Percentiles rank a stretch among this genome's conserved stretches.
phyloP scores from a whole-genome alignment of 1,140 invertebrate species.

The Bombus balteatus region DNA sequence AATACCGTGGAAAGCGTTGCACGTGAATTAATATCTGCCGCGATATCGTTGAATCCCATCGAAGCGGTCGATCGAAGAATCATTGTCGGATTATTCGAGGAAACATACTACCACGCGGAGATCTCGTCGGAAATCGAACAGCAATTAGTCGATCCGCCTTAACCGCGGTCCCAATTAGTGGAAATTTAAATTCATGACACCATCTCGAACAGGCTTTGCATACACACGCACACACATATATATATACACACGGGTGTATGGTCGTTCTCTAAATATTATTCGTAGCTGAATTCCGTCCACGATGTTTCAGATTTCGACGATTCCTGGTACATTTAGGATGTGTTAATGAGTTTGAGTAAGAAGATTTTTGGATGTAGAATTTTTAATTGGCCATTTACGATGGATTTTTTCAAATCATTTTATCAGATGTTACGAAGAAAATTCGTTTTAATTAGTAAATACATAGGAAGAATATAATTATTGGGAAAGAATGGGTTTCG shows the following conservation, averaged over 20 bases:
- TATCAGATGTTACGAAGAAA: not conserved
- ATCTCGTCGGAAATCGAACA: constrained; percentile 32
- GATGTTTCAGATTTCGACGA: constrained; percentile 15
- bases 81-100: constrained; percentile 48
- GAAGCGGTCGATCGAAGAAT: constrained; percentile 34
- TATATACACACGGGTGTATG: not conserved
- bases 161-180: constrained; percentile 33
- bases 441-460: not conserved
- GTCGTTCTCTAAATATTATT: constrained; percentile 59
- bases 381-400: not conserved
- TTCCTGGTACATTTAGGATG: constrained; percentile 1
- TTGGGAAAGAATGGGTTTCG: not conserved
- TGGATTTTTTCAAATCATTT: not conserved
- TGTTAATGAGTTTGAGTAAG: constrained; percentile 39
- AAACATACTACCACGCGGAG: constrained; percentile 23
- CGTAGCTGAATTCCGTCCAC: constrained; percentile 44
- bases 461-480: not conserved
- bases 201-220: not conserved
- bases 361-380: no score
- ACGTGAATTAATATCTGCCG: constrained; percentile 29
- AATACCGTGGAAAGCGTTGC: not conserved
- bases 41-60: constrained; percentile 27
- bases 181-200: constrained; percentile 59
- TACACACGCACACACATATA: not conserved
- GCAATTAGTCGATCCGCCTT: constrained; percentile 43